Percentiles rank a stretch among this genome's conserved stretches.
Evolutionary conservation across 2,797 vertebrate species (phyloP).

Genomic region (Alca torda): DNA sequence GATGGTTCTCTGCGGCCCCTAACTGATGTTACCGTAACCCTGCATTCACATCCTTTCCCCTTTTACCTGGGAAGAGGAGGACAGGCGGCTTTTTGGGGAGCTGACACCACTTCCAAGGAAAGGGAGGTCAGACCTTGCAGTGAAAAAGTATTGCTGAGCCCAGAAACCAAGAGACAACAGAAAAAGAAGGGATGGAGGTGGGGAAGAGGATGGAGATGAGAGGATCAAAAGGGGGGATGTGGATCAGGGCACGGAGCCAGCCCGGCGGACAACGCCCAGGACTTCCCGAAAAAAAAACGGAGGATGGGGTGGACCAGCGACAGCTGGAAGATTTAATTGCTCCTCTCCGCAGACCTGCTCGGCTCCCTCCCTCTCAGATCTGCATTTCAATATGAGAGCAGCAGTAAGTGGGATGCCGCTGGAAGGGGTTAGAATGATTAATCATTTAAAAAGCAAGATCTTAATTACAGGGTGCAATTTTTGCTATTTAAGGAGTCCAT

Average conservation of each 20-base stretch:
- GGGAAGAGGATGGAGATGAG: neutral
- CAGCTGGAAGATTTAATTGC: conserved; percentile 84
- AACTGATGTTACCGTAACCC: neutral
- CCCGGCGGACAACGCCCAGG: neutral
- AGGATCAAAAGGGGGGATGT: neutral
- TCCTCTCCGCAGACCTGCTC: conserved; percentile 69
- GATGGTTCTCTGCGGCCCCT: neutral
- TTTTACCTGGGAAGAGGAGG: neutral
- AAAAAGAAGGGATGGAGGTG: neutral
- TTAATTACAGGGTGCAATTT: conserved; percentile 86
- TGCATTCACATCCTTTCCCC: neutral
- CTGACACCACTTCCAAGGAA: neutral
- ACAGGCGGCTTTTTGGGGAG: neutral
- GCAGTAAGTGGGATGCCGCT: conserved; percentile 79
- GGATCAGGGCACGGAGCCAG: neutral
- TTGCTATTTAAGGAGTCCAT: conserved; percentile 85
- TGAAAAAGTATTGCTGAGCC: neutral
- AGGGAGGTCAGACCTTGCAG: neutral
- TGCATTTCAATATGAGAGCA: conserved; percentile 83
- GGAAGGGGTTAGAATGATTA: conserved; percentile 84
- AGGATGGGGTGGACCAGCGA: conserved; percentile 69
- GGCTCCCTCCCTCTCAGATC: conserved; percentile 75
- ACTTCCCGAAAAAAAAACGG: conserved; percentile 25
- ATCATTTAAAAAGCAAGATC: conserved; percentile 86
- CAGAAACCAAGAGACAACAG: neutral